phyloP scores from a whole-genome alignment of 2,797 vertebrate species.

The Australoheros facetus region DNA sequence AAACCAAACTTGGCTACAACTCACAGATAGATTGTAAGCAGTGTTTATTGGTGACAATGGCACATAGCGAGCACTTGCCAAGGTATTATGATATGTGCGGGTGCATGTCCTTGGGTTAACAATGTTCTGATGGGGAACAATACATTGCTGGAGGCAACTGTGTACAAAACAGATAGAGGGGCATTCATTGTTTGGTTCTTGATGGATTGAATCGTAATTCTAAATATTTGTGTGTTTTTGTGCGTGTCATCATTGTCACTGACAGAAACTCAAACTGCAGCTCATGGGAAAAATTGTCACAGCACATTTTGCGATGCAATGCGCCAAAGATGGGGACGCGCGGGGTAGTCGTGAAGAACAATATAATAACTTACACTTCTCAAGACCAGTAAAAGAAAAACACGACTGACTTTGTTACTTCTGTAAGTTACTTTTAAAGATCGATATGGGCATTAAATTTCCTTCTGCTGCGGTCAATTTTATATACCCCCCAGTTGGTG shows the following conservation, averaged over 20 bases:
- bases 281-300: neutral
- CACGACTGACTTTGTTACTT: neutral
- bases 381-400: neutral
- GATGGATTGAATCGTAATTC: constrained; percentile 22
- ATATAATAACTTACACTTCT: too few relatives aligned
- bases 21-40: constrained; percentile 16
- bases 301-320: neutral
- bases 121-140: constrained; percentile 42
- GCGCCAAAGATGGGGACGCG: neutral
- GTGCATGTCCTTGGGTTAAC: constrained; percentile 41
- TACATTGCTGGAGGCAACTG: constrained; percentile 18
- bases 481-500: neutral
- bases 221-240: constrained; percentile 26
- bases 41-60: constrained; percentile 36
- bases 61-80: constrained; percentile 31
- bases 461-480: neutral
- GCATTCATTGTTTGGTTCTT: constrained; percentile 24
- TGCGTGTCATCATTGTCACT: neutral
- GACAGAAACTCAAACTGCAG: neutral
- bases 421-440: neutral
- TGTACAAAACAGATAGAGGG: constrained; percentile 40
- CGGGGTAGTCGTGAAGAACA: too few relatives aligned
- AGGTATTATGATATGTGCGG: constrained; percentile 19
- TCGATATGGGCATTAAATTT: neutral
- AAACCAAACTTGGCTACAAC: constrained; percentile 11